Base-by-base conservation (phyloP, 2,797 vertebrate species). In the Gallinago nigripennis region DNA sequence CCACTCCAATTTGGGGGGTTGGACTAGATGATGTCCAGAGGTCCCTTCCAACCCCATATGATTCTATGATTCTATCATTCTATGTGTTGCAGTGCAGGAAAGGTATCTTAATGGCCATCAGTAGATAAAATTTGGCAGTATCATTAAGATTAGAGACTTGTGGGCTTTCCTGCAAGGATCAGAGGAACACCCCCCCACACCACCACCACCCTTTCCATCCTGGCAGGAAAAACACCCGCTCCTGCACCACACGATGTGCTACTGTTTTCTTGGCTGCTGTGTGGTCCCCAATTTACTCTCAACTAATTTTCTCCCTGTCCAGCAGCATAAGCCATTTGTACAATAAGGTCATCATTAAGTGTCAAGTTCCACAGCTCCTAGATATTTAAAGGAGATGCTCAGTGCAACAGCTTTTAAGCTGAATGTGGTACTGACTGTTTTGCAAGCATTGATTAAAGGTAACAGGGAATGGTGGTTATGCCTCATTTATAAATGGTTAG, bases 111-210 rank as follows among this genome's bases (percentile, higher is more conserved):
- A 65, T 13, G 8, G 2, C 39, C 12, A 21, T 23, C 2, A 0
- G 33, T 33, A 33, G 37, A 35, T 37, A 35, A 43, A n/a, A 61
- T 63, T 66, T 66, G 18, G 4, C 23, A n/a, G 25, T 6, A 9
- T 11, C 11, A 21, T 54, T 30, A 50, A 28, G 8, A 45, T 35
- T 37, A 76, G 41, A 50, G 7, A 37, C 6, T 46, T 66, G 16
- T 16, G 35, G 31, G 3, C 33, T 80, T 69, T 57, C 3, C 37
- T 45, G 28, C 1, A 3, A 31, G 43, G 8, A 18, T 27, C 2
- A 5, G 37, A 37, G 20, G 41, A 66, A 61, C 2, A 0, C 2
- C 12, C 2, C 8, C 68, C 3, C 35, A 61, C 2, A 0, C 2
- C 33, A 33, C 33, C 33, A 37, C 6, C 8, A 4, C 50, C 7